Evolutionary conservation across 2,797 vertebrate species (phyloP).

Genomic region (Esox lucius): DNA sequence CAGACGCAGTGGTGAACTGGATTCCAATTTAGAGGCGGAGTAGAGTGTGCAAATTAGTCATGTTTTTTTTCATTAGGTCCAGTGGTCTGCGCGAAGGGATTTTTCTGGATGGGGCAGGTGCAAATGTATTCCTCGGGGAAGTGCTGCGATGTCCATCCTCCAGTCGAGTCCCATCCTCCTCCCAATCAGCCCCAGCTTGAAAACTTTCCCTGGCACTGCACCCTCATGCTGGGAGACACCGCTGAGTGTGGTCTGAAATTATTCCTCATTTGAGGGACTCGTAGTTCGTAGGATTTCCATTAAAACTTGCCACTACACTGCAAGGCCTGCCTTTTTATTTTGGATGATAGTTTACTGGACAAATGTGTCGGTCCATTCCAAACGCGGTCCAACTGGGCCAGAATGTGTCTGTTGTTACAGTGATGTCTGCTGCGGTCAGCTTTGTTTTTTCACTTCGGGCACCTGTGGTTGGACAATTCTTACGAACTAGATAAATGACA

Average conservation of each 20-base stretch:
- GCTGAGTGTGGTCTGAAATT: conserved; percentile 87
- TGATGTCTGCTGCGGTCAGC: conserved; percentile 56
- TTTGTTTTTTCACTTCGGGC: conserved; percentile 31
- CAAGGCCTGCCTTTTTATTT: conserved; percentile 80
- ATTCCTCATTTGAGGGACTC: conserved; percentile 90
- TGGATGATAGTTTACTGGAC: conserved; percentile 77
- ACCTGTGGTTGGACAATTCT: not conserved
- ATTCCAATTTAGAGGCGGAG: conserved; percentile 90
- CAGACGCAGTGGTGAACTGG: conserved; percentile 96
- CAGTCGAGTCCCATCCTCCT: conserved; percentile 84
- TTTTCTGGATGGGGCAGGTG: conserved; percentile 86
- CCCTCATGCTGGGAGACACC: conserved; percentile 81
- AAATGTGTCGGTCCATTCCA: conserved; percentile 61
- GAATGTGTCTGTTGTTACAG: conserved; percentile 41
- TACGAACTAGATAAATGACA: not conserved
- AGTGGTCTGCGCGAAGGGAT: conserved; percentile 74
- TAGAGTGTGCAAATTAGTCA: conserved; percentile 95
- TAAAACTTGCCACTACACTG: conserved; percentile 80
- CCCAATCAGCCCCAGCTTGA: conserved; percentile 91
- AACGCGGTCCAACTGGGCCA: not conserved
- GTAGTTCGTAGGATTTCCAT: conserved; percentile 93
- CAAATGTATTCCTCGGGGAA: conserved; percentile 92
- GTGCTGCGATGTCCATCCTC: conserved; percentile 79
- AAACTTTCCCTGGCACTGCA: conserved; percentile 84
- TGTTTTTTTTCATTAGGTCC: conserved; percentile 96